These are phyloP conservation scores for Paradisaea rubra DNA, from an alignment of 2,113 vertebrate genomes.

Conservation along the genomic window DNA sequence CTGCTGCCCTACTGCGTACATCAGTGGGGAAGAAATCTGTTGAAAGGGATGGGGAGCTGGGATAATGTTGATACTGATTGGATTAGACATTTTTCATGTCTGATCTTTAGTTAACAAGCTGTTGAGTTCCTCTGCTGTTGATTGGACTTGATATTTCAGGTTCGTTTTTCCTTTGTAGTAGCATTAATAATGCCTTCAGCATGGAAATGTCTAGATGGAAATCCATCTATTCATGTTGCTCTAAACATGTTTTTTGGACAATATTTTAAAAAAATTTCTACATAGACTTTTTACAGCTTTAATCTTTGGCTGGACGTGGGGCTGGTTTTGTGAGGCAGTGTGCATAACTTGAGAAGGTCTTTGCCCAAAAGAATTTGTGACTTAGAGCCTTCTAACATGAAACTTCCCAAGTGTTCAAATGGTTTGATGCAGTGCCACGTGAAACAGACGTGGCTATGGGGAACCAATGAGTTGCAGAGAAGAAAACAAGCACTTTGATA, in stretches of 20 bases:
- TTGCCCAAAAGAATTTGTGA: background rate
- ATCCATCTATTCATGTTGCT: background rate
- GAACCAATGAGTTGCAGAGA: background rate
- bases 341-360: background rate
- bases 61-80: conserved; percentile 29
- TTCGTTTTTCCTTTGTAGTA: background rate
- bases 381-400: background rate
- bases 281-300: background rate
- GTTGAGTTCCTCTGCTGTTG: background rate
- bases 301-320: background rate
- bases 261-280: rapidly evolving
- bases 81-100: background rate
- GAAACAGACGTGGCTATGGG: background rate
- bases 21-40: background rate
- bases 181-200: background rate
- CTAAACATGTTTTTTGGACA: background rate
- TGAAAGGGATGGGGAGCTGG: conserved; percentile 8
- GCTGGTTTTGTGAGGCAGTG: background rate
- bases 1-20: background rate
- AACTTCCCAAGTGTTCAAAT: background rate
- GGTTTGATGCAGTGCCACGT: background rate
- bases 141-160: conserved; percentile 1
- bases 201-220: background rate
- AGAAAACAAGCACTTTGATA: background rate
- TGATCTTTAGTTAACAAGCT: conserved; percentile 30